These are phyloP conservation scores for Epiblema foenella DNA, from an alignment of 2,888 invertebrate species.

Conservation along the genomic window DNA sequence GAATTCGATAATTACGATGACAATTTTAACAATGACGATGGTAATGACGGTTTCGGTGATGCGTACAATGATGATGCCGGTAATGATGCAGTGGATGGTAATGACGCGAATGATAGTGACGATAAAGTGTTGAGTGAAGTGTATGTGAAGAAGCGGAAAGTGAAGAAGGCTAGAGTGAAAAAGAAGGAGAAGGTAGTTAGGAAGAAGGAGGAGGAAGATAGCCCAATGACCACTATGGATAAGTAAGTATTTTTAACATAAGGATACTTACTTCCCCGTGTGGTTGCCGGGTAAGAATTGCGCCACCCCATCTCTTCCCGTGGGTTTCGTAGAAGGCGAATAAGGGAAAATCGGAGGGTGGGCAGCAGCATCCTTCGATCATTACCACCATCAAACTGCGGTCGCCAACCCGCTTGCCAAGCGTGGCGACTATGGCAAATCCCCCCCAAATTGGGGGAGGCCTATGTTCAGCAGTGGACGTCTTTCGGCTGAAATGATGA, in stretches of 20 bases:
- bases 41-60: slow-evolving; percentile 1
- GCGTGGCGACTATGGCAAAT: too few species aligned
- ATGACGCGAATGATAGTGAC: slow-evolving; percentile 20
- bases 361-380: too few species aligned
- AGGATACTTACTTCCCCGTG: too few species aligned
- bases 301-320: too few species aligned
- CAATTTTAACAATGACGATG: neutral
- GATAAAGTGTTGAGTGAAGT: slow-evolving; percentile 41
- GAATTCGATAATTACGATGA: slow-evolving; percentile 55
- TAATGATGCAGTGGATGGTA: neutral
- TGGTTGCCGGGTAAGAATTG: too few species aligned
- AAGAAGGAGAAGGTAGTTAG: slow-evolving; percentile 46
- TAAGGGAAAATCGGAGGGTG: too few species aligned
- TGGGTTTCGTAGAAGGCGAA: too few species aligned
- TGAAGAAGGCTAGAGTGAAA: slow-evolving; percentile 43
- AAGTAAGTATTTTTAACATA: slow-evolving; percentile 60
- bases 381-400: too few species aligned
- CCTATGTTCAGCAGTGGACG: too few species aligned
- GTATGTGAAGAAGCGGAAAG: slow-evolving; percentile 48
- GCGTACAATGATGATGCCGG: neutral
- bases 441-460: too few species aligned
- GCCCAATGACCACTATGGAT: slow-evolving; percentile 59
- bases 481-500: too few species aligned
- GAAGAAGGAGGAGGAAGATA: slow-evolving; percentile 52
- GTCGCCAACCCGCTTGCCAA: too few species aligned